Percentiles rank a stretch among this genome's conserved stretches.
These are phyloP conservation scores for Spisula subtruncata DNA, from an alignment of 2,888 invertebrate species.

Conservation along the genomic window DNA sequence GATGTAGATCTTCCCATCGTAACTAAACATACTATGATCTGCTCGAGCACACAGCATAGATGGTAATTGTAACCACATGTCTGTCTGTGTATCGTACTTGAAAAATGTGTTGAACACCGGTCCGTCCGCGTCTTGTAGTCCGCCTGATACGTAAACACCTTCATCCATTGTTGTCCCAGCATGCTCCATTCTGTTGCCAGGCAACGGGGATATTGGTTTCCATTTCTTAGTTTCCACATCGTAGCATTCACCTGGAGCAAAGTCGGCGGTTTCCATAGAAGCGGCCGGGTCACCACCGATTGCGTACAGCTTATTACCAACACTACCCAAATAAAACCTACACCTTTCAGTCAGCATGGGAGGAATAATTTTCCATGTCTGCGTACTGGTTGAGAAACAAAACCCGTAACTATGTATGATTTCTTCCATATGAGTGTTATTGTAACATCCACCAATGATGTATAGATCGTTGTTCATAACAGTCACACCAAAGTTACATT, in stretches of 20 bases:
- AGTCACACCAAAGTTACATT: slow-evolving; percentile 92
- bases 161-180: slow-evolving; percentile 79
- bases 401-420: slow-evolving; percentile 93
- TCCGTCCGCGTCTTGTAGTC: slow-evolving; percentile 89
- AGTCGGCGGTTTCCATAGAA: slow-evolving; percentile 72
- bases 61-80: slow-evolving; percentile 77
- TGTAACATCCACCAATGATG: slow-evolving; percentile 92
- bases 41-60: slow-evolving; percentile 80
- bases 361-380: slow-evolving; percentile 91
- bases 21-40: slow-evolving; percentile 83
- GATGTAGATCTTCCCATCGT: slow-evolving; percentile 76
- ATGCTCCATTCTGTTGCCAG: slow-evolving; percentile 83
- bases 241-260: slow-evolving; percentile 82
- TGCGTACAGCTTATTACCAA: slow-evolving; percentile 81
- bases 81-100: slow-evolving; percentile 75
- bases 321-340: slow-evolving; percentile 81
- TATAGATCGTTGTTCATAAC: slow-evolving; percentile 92
- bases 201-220: slow-evolving; percentile 77
- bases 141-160: slow-evolving; percentile 89
- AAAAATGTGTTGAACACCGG: slow-evolving; percentile 88
- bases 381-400: slow-evolving; percentile 90
- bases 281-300: slow-evolving; percentile 89
- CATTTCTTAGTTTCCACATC: slow-evolving; percentile 78
- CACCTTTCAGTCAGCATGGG: slow-evolving; percentile 83
- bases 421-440: slow-evolving; percentile 90